phyloP scores from a whole-genome alignment of 2,888 invertebrate genomes.

The Diaprepes abbreviatus region DNA sequence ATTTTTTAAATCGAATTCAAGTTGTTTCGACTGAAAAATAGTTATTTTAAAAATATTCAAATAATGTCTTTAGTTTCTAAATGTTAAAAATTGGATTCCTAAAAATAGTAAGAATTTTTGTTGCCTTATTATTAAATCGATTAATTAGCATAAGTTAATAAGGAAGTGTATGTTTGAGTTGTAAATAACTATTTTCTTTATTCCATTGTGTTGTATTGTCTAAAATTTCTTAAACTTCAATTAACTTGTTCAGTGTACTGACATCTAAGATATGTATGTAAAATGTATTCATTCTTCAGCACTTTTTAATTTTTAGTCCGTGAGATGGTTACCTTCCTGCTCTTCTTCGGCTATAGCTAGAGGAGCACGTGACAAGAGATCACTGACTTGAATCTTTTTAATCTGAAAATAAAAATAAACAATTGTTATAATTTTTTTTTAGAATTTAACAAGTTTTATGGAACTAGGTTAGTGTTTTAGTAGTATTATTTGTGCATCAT shows the following conservation, averaged over 20 bases:
- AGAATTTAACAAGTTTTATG: neutral
- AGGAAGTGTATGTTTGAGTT: no score
- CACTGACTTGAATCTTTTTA: constrained; percentile 64
- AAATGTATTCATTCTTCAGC: neutral
- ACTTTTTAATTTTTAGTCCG: neutral
- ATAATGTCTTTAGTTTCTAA: no score
- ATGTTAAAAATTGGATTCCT: no score
- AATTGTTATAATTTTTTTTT: neutral
- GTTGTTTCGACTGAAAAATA: no score
- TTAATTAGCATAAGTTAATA: no score
- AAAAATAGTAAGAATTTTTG: no score
- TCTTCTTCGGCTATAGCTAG: constrained; percentile 66
- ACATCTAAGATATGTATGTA: neutral
- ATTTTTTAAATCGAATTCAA: no score
- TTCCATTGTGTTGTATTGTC: no score
- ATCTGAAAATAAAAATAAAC: constrained; percentile 60
- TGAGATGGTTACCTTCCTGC: constrained; percentile 42
- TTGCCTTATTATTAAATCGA: no score
- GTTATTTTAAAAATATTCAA: no score
- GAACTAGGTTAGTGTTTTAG: constrained; percentile 21
- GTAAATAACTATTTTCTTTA: no score
- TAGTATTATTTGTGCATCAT: constrained; percentile 4
- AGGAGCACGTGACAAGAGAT: constrained; percentile 64
- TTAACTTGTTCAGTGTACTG: neutral
- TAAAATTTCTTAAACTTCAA: no score